A percentile compares a stretch with the other conserved stretches of the same genome.
Conservation (phyloP, 2,888 invertebrate genomes). For the Acanthosepion lycidas region DNA sequence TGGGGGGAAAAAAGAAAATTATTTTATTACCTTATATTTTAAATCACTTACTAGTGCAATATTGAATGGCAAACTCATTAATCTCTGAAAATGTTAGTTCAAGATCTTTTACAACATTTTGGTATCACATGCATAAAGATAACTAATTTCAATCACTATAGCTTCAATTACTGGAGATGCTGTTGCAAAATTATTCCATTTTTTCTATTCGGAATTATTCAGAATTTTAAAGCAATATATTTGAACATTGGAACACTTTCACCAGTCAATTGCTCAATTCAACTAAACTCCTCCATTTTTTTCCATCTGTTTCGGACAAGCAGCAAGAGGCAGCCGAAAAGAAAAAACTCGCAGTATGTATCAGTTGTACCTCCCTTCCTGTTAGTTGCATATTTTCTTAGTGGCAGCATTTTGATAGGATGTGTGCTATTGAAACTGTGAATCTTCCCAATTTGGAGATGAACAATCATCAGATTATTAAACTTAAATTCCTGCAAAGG, state of each 20-base stretch:
- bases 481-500: neutral
- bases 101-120: too few species aligned
- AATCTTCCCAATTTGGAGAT: constrained; percentile 33
- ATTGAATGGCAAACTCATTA: too few species aligned
- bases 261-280: neutral
- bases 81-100: too few species aligned
- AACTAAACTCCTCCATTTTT: constrained; percentile 24
- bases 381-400: constrained; percentile 41
- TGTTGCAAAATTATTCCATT: constrained; percentile 2
- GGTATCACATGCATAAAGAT: too few species aligned
- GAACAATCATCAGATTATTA: neutral
- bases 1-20: too few species aligned
- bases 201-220: neutral
- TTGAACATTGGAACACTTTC: neutral
- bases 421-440: constrained; percentile 33
- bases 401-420: constrained; percentile 34
- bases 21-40: too few species aligned
- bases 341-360: constrained; percentile 46
- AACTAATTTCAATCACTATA: neutral
- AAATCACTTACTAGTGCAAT: too few species aligned
- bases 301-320: constrained; percentile 38
- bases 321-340: constrained; percentile 47
- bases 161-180: neutral
- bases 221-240: neutral
- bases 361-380: constrained; percentile 38